Evolutionary conservation across 2,888 invertebrate species (phyloP).

Genomic region (Idaea dimidiata): DNA sequence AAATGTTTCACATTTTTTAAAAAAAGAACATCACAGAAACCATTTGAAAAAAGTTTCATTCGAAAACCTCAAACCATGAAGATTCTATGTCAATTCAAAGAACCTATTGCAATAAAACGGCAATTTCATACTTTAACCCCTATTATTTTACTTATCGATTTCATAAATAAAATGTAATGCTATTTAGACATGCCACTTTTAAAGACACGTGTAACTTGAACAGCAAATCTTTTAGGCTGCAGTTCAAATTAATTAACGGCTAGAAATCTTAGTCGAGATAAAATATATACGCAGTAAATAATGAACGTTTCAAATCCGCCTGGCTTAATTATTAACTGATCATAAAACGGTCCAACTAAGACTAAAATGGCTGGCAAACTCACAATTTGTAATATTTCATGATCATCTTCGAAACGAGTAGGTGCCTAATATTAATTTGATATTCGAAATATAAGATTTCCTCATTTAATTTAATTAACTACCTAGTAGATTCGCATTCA

Average conservation of each 20-base stretch:
- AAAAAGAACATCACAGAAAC: no score
- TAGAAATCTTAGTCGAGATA: constrained; percentile 19
- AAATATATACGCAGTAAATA: constrained; percentile 12
- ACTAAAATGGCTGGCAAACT: constrained; percentile 14
- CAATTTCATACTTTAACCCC: no score
- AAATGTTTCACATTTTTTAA: no score
- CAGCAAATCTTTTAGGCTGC: background rate
- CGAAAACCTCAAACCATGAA: no score
- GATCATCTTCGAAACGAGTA: constrained; percentile 17
- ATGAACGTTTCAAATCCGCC: background rate
- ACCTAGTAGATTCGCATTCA: background rate
- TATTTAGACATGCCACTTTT: background rate
- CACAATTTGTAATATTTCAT: constrained; percentile 9
- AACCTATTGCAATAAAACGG: no score
- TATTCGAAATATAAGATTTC: constrained; percentile 28
- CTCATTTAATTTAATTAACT: constrained; percentile 26
- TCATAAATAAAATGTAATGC: background rate
- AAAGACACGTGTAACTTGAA: background rate
- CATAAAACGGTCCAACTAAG: constrained; percentile 11
- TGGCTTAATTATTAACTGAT: background rate
- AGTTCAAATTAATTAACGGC: constrained; percentile 19
- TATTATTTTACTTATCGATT: no score
- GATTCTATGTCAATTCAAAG: no score
- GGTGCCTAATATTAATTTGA: background rate
- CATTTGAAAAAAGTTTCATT: no score